Evolutionary conservation across 2,888 invertebrate genomes (phyloP), one percentile per base, ranked within the genome.

Genomic region (Aromia moschata): DNA sequence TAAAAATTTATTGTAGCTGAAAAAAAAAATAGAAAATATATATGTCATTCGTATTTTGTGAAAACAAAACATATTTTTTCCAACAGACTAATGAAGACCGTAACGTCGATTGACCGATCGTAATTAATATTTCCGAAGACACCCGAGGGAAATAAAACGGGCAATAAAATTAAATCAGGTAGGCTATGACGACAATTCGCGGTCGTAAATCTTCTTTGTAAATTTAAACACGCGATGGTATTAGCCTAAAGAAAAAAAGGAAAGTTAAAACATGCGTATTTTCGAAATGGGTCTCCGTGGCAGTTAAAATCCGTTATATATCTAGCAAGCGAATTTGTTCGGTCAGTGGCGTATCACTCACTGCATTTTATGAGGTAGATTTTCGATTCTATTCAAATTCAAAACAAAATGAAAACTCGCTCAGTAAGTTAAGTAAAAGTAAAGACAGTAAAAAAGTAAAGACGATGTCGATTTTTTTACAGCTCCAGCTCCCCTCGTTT

Each of bases 111-210:
- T 38, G 38, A 20, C n/a, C 18, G 20, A 38, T 49, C 37, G 9
- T 25, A 18, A 47, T 43, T 11, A 10, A 38, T 49, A 49, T 38
- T 38, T 38, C 49, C 16, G 25, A 25, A 40, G 49, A 38, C 49
- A 38, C 38, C 43, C 18, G 33, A 36, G 10, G 36, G 43, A 56
- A 40, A 56, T 49, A 30, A 55, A 40, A 56, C 16, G 25, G 16
- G 17, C 38, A 49, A 49, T 49, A 43, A 56, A 56, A 49, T 49
- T 46, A 33, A 56, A 56, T 43, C 49, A 49, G 56, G 56, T 49
- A 56, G 47, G 20, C 43, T 56, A 43, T 56, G 49, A 56, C 43
- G 49, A 56, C 56, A 56, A 56, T 43, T 25, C 20, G 49, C 43
- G n/a, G 37, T 41, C 33, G 36, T 56, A 49, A 49, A 56, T 56